phyloP scores from a whole-genome alignment of 2,113 vertebrate genomes.

The Ancistrus triradiatus region DNA sequence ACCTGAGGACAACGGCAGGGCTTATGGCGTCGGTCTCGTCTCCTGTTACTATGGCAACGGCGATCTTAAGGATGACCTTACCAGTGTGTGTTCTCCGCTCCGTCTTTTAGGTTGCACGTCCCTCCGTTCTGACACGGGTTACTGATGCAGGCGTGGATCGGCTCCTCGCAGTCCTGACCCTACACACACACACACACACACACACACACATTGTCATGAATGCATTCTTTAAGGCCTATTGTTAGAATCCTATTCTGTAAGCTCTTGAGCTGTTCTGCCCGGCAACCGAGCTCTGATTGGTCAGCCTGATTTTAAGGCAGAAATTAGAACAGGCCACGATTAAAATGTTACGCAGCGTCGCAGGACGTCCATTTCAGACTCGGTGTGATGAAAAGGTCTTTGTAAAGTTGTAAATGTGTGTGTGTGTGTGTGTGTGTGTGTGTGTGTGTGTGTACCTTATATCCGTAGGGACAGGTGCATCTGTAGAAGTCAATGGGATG shows the following conservation, averaged over 20 bases:
- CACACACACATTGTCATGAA: no score
- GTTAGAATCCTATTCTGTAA: no score
- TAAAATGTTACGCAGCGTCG: no score
- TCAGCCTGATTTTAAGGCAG: no score
- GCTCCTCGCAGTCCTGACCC: conserved; percentile 91
- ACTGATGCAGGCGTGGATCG: conserved; percentile 91
- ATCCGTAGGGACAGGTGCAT: conserved; percentile 93
- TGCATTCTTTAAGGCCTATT: no score
- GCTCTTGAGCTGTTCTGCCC: no score
- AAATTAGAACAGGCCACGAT: no score
- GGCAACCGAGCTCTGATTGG: no score
- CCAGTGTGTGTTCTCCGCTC: conserved; percentile 88
- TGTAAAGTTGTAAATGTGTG: conserved; percentile 5
- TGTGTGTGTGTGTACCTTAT: conserved; percentile 75
- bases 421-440: conserved; percentile 2
- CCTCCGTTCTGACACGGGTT: conserved; percentile 88
- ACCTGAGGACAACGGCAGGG: conserved; percentile 79
- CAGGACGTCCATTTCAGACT: no score
- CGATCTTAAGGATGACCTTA: conserved; percentile 50
- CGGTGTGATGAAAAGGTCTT: no score
- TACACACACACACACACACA: conserved; percentile 49
- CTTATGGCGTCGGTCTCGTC: no score
- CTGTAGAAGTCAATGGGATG: conserved; percentile 94
- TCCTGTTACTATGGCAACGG: no score
- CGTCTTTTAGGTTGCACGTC: conserved; percentile 94